These are phyloP conservation scores for Buteo buteo DNA, from an alignment of 2,113 vertebrate species.

Conservation along the genomic window DNA sequence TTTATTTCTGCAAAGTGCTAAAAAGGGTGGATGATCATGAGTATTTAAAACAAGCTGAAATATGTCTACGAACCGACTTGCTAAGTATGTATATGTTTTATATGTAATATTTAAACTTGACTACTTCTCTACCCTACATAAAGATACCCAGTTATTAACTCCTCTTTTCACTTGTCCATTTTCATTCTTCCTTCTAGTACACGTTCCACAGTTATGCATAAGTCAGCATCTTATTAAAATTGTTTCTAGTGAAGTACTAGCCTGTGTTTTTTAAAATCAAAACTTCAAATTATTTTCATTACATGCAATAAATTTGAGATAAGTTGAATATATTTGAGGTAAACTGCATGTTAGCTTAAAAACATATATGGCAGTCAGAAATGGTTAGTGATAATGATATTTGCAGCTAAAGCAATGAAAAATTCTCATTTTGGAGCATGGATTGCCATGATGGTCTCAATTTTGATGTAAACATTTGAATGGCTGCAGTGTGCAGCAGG, in stretches of 20 bases:
- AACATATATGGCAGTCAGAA: neutral
- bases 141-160: neutral
- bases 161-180: neutral
- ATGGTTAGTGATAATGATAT: neutral
- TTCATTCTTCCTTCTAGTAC: neutral
- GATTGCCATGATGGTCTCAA: neutral
- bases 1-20: conserved; percentile 14
- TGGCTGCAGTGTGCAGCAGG: neutral
- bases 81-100: neutral
- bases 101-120: neutral
- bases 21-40: neutral
- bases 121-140: neutral
- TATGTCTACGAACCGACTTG: neutral
- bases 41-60: neutral
- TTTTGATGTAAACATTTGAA: neutral
- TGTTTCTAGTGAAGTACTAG: neutral
- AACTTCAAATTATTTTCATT: neutral
- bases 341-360: neutral
- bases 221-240: neutral
- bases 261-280: neutral
- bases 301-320: neutral
- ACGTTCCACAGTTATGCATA: neutral
- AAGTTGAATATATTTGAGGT: neutral
- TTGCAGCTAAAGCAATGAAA: neutral
- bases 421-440: neutral